Percentiles rank a stretch among this genome's conserved stretches.
phyloP scores from a whole-genome alignment of 2,888 invertebrate species.

The Campoletis raptor region DNA sequence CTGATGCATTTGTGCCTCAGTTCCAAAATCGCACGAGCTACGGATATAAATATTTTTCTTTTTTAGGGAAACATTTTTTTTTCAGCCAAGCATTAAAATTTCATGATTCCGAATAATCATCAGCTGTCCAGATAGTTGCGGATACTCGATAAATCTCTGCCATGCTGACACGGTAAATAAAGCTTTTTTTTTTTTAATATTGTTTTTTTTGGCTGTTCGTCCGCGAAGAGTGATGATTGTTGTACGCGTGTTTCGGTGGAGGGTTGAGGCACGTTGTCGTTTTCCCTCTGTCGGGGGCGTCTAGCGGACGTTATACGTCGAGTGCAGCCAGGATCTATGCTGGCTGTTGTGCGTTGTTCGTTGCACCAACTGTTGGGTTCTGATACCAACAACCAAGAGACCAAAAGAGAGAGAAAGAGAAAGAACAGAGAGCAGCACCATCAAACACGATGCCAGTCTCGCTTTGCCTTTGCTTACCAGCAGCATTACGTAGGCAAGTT shows the following conservation, averaged over 20 bases:
- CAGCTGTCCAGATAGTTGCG: background rate
- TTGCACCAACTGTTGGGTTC: conserved; percentile 55
- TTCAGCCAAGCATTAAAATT: background rate
- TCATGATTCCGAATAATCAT: background rate
- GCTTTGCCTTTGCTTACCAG: conserved; percentile 65
- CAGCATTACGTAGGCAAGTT: conserved; percentile 69
- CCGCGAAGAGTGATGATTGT: conserved; percentile 64
- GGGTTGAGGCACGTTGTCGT: conserved; percentile 47
- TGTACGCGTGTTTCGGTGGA: conserved; percentile 49
- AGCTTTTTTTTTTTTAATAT: conserved; percentile 15
- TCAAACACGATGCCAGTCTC: conserved; percentile 67
- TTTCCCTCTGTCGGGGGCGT: conserved; percentile 43
- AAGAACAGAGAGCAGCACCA: conserved; percentile 49
- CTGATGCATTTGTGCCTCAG: background rate
- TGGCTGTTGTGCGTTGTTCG: conserved; percentile 58
- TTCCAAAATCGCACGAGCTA: background rate
- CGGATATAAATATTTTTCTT: background rate
- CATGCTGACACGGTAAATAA: conserved; percentile 18
- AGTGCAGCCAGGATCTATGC: conserved; percentile 51
- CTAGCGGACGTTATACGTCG: conserved; percentile 57
- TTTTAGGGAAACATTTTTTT: background rate
- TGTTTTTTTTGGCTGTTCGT: conserved; percentile 31
- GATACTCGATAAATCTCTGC: conserved; percentile 13
- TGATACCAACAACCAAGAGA: conserved; percentile 52
- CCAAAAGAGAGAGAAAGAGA: conserved; percentile 25